Evolutionary conservation across 2,797 vertebrate genomes (phyloP).

Genomic region (Masticophis lateralis): DNA sequence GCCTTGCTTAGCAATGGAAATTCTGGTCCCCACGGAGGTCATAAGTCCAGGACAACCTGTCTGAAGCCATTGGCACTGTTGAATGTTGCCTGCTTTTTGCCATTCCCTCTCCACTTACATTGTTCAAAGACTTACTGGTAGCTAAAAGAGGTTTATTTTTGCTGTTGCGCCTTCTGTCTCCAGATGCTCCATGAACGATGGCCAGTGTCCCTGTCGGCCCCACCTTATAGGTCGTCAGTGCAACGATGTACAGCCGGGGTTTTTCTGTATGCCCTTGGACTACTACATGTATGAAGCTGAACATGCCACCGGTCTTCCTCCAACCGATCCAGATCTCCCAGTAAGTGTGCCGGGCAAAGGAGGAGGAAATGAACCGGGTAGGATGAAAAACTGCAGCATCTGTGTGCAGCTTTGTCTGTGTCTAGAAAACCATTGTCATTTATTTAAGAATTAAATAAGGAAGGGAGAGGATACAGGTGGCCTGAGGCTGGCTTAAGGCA

Average conservation of each 20-base stretch:
- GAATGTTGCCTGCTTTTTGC: neutral
- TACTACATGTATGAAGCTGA: conserved; percentile 84
- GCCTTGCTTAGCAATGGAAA: neutral
- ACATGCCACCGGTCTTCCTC: conserved; percentile 66
- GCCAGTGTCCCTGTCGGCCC: conserved; percentile 82
- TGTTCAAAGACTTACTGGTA: neutral
- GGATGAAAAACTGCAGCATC: neutral
- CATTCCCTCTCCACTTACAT: neutral
- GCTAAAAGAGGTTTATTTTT: neutral
- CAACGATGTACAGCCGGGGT: conserved; percentile 80
- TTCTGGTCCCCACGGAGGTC: neutral
- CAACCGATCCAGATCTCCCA: conserved; percentile 72
- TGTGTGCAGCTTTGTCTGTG: neutral
- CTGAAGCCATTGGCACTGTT: too few species aligned
- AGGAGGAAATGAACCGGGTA: neutral
- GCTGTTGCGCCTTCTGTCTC: neutral
- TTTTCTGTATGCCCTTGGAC: conserved; percentile 86
- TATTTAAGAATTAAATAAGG: neutral
- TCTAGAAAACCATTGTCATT: neutral
- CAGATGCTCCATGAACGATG: conserved; percentile 81
- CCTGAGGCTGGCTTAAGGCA: neutral
- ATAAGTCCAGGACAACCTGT: neutral
- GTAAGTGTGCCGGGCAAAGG: conserved; percentile 64
- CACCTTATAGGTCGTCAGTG: conserved; percentile 82
- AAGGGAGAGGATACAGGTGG: neutral